phyloP scores from a whole-genome alignment of 2,888 invertebrate genomes.

The Monoplex corrugatus region DNA sequence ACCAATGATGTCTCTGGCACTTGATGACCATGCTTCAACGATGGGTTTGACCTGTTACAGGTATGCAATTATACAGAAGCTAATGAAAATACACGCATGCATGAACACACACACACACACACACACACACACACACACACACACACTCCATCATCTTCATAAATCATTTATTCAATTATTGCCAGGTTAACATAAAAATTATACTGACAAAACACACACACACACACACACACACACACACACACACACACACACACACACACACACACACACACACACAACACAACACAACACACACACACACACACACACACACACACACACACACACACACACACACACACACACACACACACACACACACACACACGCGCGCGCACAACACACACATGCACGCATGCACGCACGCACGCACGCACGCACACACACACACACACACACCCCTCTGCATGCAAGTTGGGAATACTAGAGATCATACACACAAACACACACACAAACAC shows the following conservation, averaged over 20 bases:
- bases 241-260: too few species aligned
- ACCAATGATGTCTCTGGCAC: slow-evolving; percentile 76
- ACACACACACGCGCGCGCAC: neutral
- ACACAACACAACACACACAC: too few species aligned
- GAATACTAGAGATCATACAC: too few species aligned
- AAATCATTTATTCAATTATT: too few species aligned
- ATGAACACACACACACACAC: neutral
- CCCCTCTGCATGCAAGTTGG: neutral
- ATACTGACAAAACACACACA: too few species aligned
- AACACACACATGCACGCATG: neutral
- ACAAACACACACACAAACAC: too few species aligned
- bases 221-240: too few species aligned
- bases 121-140: neutral
- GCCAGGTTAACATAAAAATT: too few species aligned
- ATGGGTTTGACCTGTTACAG: slow-evolving; percentile 72
- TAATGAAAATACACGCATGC: neutral
- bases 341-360: neutral
- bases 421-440: slow-evolving; percentile 14
- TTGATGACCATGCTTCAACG: slow-evolving; percentile 78
- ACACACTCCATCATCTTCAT: too few species aligned
- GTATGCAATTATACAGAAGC: neutral
- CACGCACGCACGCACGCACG: neutral
- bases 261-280: too few species aligned
- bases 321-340: neutral
- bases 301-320: neutral